Conservation (phyloP, 2,113 vertebrate genomes). For the Clarias gariepinus region DNA sequence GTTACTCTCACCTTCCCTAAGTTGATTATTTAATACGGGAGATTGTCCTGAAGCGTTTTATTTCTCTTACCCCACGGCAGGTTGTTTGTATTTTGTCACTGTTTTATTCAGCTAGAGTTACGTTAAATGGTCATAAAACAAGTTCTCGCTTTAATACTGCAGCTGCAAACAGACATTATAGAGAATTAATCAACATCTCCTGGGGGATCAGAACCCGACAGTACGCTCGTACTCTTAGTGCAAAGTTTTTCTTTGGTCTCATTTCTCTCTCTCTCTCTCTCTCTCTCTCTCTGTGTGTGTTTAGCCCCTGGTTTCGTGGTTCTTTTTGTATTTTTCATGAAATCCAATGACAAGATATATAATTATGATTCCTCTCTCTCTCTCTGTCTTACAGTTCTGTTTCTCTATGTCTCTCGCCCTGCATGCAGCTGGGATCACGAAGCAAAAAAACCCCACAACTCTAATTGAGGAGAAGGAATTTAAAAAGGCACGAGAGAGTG, state of each 20-base stretch:
- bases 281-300: too few relatives aligned
- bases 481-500: conserved; percentile 66
- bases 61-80: background rate
- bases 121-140: background rate
- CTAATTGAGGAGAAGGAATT: conserved; percentile 62
- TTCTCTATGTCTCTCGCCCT: conserved; percentile 11
- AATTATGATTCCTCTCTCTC: conserved; percentile 45
- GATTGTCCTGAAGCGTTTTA: background rate
- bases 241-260: conserved; percentile 12
- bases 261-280: background rate
- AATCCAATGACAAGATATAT: conserved; percentile 42
- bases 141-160: background rate
- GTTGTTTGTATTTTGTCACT: background rate
- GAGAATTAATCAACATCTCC: background rate
- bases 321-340: conserved; percentile 25
- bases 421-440: conserved; percentile 9
- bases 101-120: background rate
- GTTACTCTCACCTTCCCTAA: background rate
- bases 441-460: conserved; percentile 48
- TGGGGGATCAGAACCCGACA: background rate
- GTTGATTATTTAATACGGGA: background rate
- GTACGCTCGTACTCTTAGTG: background rate
- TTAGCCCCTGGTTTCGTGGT: background rate
- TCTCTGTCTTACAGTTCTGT: conserved; percentile 8
- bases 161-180: background rate